Evolutionary conservation across 2,113 vertebrate genomes (phyloP).

Genomic region (Myodes glareolus): DNA sequence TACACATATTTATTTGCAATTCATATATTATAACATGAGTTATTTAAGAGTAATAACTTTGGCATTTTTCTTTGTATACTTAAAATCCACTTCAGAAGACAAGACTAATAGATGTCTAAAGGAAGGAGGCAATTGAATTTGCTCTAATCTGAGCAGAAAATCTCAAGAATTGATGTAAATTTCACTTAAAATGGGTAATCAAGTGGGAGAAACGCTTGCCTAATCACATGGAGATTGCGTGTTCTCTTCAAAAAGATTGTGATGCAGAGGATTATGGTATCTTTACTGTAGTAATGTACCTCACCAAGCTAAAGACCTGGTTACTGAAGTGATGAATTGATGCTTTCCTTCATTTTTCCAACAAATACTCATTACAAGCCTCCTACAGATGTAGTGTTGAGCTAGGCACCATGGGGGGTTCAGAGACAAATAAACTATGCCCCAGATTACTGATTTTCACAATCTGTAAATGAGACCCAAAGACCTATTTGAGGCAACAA

Average conservation of each 20-base stretch:
- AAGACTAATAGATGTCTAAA: conserved; percentile 49
- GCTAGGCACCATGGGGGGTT: not conserved
- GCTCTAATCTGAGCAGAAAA: conserved; percentile 54
- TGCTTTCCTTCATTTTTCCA: conserved; percentile 62
- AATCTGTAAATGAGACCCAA: conserved; percentile 4
- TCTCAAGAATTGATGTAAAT: conserved; percentile 58
- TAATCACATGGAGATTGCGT: conserved; percentile 58
- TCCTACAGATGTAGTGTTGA: not conserved
- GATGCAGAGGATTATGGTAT: conserved; percentile 56
- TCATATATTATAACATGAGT: not conserved
- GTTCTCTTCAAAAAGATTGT: conserved; percentile 55
- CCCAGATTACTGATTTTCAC: not conserved
- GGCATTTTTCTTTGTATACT: conserved; percentile 47
- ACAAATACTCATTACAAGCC: conserved; percentile 46
- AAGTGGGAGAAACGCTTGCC: conserved; percentile 54
- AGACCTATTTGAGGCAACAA: not conserved
- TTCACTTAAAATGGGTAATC: conserved; percentile 71
- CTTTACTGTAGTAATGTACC: conserved; percentile 47
- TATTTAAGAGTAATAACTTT: not conserved
- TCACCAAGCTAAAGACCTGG: conserved; percentile 20
- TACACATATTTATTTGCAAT: not conserved
- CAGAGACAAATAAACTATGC: conserved; percentile 5
- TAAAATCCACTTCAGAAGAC: not conserved
- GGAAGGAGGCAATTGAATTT: conserved; percentile 54
- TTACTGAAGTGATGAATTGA: conserved; percentile 53